A percentile compares a stretch with the other conserved stretches of the same genome.
Evolutionary conservation across 2,888 invertebrate species (phyloP).

Genomic region (Meliscaeva auricollis): DNA sequence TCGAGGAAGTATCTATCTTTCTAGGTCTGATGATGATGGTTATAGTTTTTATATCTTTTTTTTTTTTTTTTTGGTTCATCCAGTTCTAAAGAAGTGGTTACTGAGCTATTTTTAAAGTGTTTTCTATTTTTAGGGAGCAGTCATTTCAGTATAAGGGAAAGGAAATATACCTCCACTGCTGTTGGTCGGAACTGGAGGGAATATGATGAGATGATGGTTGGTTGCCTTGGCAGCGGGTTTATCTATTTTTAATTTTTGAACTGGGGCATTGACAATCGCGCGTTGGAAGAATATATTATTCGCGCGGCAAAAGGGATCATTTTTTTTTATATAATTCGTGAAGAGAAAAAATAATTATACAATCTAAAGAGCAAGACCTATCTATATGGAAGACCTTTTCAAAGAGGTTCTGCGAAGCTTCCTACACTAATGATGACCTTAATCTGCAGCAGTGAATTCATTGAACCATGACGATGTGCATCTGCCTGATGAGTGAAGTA

Average conservation of each 20-base stretch:
- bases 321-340: slow-evolving; percentile 1
- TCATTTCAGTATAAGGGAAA: neutral
- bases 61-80: neutral
- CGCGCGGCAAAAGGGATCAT: slow-evolving; percentile 9
- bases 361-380: slow-evolving; percentile 19
- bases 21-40: slow-evolving; percentile 19
- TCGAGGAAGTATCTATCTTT: slow-evolving; percentile 43
- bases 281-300: slow-evolving; percentile 25
- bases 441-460: slow-evolving; percentile 28
- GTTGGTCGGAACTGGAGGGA: neutral
- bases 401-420: slow-evolving; percentile 29
- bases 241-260: slow-evolving; percentile 68
- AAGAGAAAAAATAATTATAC: slow-evolving; percentile 7
- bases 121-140: slow-evolving; percentile 57
- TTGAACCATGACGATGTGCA: slow-evolving; percentile 4
- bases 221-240: slow-evolving; percentile 37
- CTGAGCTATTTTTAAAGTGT: slow-evolving; percentile 62
- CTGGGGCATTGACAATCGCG: slow-evolving; percentile 61
- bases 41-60: slow-evolving; percentile 7
- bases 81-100: slow-evolving; percentile 36
- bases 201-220: slow-evolving; percentile 13
- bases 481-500: neutral
- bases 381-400: neutral
- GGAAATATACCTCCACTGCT: neutral
- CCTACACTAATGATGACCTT: slow-evolving; percentile 54